phyloP scores from a whole-genome alignment of 2,888 invertebrate species.

The Hoplodrina blanda region DNA sequence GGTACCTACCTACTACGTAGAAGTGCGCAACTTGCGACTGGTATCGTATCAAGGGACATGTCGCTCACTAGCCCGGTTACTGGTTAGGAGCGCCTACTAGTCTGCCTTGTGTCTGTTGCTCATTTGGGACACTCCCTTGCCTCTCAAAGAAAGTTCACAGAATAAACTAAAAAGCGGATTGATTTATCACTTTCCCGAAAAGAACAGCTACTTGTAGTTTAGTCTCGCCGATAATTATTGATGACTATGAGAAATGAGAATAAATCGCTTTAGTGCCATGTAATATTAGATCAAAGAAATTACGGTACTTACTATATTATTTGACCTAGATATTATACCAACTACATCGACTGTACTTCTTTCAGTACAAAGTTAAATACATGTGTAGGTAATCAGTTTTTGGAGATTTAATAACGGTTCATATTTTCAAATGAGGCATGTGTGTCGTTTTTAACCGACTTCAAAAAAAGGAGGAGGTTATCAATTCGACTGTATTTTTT shows the following conservation, averaged over 20 bases:
- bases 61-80: conserved; percentile 40
- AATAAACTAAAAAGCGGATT: background rate
- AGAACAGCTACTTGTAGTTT: background rate
- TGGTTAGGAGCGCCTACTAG: background rate
- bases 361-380: conserved; percentile 23
- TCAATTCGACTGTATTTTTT: too few relatives aligned
- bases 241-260: conserved; percentile 5
- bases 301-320: conserved; percentile 36
- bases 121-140: conserved; percentile 11
- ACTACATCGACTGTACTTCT: conserved; percentile 29
- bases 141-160: background rate
- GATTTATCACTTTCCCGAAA: background rate
- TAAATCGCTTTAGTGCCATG: conserved; percentile 6
- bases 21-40: too few relatives aligned
- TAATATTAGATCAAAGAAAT: conserved; percentile 41
- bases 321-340: conserved; percentile 52
- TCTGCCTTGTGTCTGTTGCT: conserved; percentile 5
- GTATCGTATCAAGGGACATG: conserved; percentile 24
- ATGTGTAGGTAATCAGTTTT: too few relatives aligned
- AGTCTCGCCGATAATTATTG: conserved; percentile 2
- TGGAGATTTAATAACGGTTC: too few relatives aligned
- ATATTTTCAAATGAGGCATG: too few relatives aligned
- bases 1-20: too few relatives aligned
- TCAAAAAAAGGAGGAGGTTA: too few relatives aligned
- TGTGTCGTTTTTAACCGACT: too few relatives aligned